Percentiles rank a stretch among this genome's conserved stretches.
Conservation (phyloP, 92 coral and sea anemone genomes). For the Parazoanthus atlanticus region DNA sequence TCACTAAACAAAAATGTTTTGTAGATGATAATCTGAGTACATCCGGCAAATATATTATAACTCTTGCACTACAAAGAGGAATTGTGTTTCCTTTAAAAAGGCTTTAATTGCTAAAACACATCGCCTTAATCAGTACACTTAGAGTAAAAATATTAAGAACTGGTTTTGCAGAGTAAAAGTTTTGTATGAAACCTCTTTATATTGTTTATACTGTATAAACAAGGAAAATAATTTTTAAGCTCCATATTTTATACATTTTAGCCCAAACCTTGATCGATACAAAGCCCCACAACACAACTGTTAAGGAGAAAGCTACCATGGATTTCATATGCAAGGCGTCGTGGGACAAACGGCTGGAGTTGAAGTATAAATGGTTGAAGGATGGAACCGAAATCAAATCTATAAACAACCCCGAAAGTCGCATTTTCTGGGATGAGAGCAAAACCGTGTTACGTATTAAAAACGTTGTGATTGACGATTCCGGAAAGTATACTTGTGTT, state of each 20-base stretch:
- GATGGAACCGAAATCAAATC: slow-evolving; percentile 47
- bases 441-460: slow-evolving; percentile 54
- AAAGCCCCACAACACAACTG: slow-evolving; percentile 25
- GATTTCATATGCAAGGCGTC: slow-evolving; percentile 74
- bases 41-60: no score
- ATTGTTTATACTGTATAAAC: no score
- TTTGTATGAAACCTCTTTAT: no score
- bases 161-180: no score
- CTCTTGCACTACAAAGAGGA: no score
- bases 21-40: no score
- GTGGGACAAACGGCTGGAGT: slow-evolving; percentile 44
- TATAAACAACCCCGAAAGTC: slow-evolving; percentile 19
- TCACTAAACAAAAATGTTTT: no score
- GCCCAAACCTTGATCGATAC: slow-evolving; percentile 57
- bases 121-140: no score
- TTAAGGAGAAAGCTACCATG: slow-evolving; percentile 31
- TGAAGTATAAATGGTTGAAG: slow-evolving; percentile 69
- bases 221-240: no score
- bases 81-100: no score
- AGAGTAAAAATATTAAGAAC: no score
- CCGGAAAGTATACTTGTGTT: slow-evolving; percentile 82
- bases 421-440: slow-evolving; percentile 53
- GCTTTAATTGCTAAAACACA: no score
- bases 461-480: slow-evolving; percentile 55
- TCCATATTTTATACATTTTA: neutral